Percentiles rank a stretch among this genome's conserved stretches.
These are phyloP conservation scores for Bergia puertoricense DNA, from an alignment of 92 coral and sea anemone genomes.

Conservation along the genomic window DNA sequence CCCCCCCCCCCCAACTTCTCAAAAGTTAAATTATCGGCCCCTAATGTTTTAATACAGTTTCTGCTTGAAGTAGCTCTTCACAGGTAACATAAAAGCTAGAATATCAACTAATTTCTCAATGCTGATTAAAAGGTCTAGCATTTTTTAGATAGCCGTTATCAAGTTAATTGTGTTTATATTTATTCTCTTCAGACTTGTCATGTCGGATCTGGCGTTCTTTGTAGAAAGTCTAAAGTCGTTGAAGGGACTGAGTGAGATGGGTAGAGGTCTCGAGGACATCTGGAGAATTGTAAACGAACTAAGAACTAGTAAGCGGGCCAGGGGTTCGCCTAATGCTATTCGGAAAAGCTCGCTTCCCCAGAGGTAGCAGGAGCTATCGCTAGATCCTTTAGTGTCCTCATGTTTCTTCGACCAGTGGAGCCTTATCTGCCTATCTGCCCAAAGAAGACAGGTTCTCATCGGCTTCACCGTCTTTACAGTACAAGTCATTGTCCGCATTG, in stretches of 20 bases:
- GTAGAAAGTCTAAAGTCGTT: conserved; percentile 80
- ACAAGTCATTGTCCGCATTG: no score
- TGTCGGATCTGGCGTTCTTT: conserved; percentile 94
- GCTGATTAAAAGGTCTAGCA: no score
- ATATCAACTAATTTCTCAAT: no score
- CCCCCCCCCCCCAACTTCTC: no score
- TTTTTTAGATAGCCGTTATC: background rate
- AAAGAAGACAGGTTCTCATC: no score
- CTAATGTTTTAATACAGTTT: no score
- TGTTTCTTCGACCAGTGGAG: no score
- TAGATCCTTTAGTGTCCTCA: background rate
- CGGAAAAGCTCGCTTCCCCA: conserved; percentile 46
- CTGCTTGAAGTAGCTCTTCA: no score
- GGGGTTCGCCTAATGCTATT: conserved; percentile 55
- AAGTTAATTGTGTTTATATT: background rate
- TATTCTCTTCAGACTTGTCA: conserved; percentile 69
- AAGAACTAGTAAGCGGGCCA: conserved; percentile 39
- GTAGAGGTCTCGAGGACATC: conserved; percentile 77
- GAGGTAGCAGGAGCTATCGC: conserved; percentile 39
- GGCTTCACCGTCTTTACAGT: no score
- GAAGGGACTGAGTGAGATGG: conserved; percentile 76
- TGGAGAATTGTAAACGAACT: conserved; percentile 88
- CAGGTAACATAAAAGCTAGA: no score
- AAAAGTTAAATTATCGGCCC: no score
- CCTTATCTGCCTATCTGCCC: no score